phyloP scores from a whole-genome alignment of 2,113 vertebrate genomes.

The Madoqua kirkii region DNA sequence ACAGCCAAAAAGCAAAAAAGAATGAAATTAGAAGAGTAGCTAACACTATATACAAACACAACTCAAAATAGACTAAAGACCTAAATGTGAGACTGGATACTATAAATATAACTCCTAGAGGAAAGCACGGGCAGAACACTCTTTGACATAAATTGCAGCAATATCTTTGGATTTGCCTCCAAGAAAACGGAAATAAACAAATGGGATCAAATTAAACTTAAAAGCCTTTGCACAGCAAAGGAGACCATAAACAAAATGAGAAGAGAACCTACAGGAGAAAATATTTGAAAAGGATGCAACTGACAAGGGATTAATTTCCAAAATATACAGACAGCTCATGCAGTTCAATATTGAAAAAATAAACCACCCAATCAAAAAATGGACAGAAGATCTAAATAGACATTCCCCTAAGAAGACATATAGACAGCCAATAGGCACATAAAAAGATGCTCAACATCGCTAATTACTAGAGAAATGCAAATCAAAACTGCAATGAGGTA shows the following conservation, averaged over 20 bases:
- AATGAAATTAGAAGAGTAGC: not conserved
- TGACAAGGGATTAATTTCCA: not conserved
- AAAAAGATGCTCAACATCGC: not conserved
- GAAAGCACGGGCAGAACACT: not conserved
- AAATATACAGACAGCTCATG: not conserved
- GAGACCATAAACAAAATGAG: not conserved
- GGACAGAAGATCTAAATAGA: not conserved
- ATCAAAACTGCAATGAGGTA: not conserved
- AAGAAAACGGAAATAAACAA: not conserved
- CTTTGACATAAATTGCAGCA: not conserved
- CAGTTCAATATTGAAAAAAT: not conserved
- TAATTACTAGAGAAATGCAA: not conserved
- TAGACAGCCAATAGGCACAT: not conserved
- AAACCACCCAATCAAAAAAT: not conserved
- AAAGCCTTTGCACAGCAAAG: not conserved
- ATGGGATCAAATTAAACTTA: not conserved
- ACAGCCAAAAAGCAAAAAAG: not conserved
- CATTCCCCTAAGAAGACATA: not conserved
- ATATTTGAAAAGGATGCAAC: not conserved
- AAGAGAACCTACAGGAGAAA: not conserved
- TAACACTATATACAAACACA: not conserved
- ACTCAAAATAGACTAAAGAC: not conserved
- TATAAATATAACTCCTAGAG: not conserved
- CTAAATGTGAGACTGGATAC: not conserved
- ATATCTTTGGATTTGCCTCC: not conserved